Base-by-base conservation (phyloP, 2,888 invertebrate genomes). In the Hirtodrosophila alboralis region DNA sequence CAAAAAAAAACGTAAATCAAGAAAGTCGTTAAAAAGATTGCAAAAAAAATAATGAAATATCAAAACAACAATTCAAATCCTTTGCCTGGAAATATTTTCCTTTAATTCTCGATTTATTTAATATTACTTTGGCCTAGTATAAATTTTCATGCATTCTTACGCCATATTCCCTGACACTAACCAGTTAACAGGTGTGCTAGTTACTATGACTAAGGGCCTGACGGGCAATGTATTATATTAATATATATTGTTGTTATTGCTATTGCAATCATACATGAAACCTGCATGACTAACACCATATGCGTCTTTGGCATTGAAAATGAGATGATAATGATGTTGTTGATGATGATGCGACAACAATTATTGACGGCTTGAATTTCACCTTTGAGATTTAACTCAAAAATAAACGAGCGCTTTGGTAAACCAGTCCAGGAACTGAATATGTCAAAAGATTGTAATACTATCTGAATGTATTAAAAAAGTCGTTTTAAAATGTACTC, bases 31-130 rank as follows among this genome's bases (percentile, higher is more conserved):
- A 40, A 72, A 65, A 56, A 53, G 74, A 79, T 61, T 75, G 75
- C 79, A 72, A 76, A 58, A 63, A 51, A 33, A 37, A 58, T 48
- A 53, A 14, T 27, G 37, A 56, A 62, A 61, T 58, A 64, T 48
- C 43, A 47, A 73, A 76, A 75, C 69, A 65, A 76, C 58, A 66
- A 76, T 69, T 60, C 37, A 70, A 60, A 59, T 79, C 84, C 84
- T 79, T 79, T 79, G 79, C 84, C 84, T 77, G 80, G 84, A 84
- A 75, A 68, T 77, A 68, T 61, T 79, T 79, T 75, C 68, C 63
- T 80, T 77, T 73, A 41, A 60, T 80, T 79, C 65, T 65, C 60
- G 57, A n/a, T 49, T 47, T 69, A 44, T 58, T 81, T 59, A 52
- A 38, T 57, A 61, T 66, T 69, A 40, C 54, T 58, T 71, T 67